A percentile compares a stretch with the other conserved stretches of the same genome.
Conservation (phyloP, 2,113 vertebrate species). For the Cichladusa arquata region DNA sequence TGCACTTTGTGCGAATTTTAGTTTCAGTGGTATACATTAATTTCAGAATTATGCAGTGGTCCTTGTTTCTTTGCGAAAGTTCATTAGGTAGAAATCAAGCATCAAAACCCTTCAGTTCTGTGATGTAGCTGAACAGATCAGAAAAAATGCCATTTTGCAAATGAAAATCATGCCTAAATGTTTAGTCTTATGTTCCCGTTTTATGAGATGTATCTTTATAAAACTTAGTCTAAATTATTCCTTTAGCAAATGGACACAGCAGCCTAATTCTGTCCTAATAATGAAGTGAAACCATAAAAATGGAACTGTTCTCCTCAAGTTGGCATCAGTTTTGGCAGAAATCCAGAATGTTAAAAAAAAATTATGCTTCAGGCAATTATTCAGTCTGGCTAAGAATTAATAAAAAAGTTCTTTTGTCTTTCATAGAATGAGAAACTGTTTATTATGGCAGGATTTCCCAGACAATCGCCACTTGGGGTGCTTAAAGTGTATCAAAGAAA, state of each 20-base stretch:
- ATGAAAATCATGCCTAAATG: not conserved
- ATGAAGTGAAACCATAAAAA: not conserved
- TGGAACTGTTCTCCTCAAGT: rapidly evolving
- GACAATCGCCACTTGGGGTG: not conserved
- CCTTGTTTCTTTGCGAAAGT: not conserved
- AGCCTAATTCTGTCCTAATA: not conserved
- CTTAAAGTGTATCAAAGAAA: not conserved
- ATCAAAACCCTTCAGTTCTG: not conserved
- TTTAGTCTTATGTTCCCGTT: not conserved
- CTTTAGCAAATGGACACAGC: not conserved
- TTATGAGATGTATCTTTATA: not conserved
- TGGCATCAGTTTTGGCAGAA: not conserved
- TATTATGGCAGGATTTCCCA: not conserved
- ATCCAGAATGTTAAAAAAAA: not conserved
- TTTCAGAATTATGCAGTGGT: not conserved
- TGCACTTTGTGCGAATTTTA: not conserved
- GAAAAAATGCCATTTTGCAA: not conserved
- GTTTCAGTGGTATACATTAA: not conserved
- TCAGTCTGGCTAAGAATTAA: not conserved
- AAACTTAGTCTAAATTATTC: not conserved
- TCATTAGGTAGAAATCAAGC: not conserved
- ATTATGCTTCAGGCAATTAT: not conserved
- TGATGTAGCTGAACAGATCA: rapidly evolving
- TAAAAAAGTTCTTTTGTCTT: not conserved
- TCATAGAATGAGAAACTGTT: not conserved